Evolutionary conservation across 2,113 vertebrate species (phyloP), one percentile per base, ranked within the genome.

Genomic region (Fukomys damarensis): DNA sequence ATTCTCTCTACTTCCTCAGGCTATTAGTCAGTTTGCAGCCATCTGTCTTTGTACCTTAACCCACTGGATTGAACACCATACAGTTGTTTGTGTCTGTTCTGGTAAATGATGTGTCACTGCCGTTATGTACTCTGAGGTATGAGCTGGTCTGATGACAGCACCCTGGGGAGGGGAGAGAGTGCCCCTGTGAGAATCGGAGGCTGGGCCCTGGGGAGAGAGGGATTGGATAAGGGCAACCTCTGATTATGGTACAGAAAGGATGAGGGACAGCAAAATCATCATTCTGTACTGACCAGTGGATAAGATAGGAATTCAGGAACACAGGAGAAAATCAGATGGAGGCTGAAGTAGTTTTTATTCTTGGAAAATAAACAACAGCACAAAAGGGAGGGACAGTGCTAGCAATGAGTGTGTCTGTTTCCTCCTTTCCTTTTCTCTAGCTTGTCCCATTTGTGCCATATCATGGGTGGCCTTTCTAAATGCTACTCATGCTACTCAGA

Each of bases 41-140:
- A 76, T 97, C 93, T 97, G 90, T 94, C 91, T 98, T 95, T 91
- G 66, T 93, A 91, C 0, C 0, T 81, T 94, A 68, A 95, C 93
- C 11, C 90, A 43, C 93, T 95, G 5, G 7, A 26, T 59, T 94
- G 92, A 94, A 84, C 5, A 89, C 20, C 52, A 32, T 19, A 46
- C 6, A 20, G 56, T 82, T 93, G 54, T 90, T 98, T 81, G 43
- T 46, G 24, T 93, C 87, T 87, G 52, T 74, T 93, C 90, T 91
- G 87, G 74, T 88, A 76, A 72, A 56, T 66, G 66, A 79, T 63
- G 17, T 74, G 59, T 32, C 17, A 1, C 10, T 83, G 22, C 24
- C 94, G 86, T 81, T 68, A 95, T 28, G 54, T 14, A 32, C 91
- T 91, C 17, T 19, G 91, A 85, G 49, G n/a, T 74, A 77, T 41